Evolutionary conservation across 2,113 vertebrate species (phyloP), one percentile per base, ranked within the genome.

Genomic region (Bufo gargarizans): DNA sequence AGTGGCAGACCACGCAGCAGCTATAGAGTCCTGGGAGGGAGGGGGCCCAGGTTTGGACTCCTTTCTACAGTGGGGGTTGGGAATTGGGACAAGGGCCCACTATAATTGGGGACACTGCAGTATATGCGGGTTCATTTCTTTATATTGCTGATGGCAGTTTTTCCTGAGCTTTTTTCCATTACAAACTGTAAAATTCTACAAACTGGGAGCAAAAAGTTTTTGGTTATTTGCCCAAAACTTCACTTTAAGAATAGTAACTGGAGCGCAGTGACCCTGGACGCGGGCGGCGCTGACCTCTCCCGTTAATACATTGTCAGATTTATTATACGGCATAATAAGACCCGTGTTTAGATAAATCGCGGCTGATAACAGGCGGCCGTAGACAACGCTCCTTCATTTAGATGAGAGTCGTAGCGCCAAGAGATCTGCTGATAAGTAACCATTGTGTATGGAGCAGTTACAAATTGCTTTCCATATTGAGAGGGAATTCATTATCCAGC

Each of bases 361-460:
- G 59, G 55, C 80, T 50, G 61, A 67, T 82, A 82, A 67, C 43
- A 50, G 80, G 3, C 56, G 56, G 56, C 56, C 8, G 10, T 12
- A 58, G 56, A 58, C 33, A 33, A 58, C 12, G 55, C n/a, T 43
- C 22, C 14, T 81, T 61, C 58, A 14, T 45, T 45, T 17, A 17
- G 56, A 61, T 9, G 79, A 22, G 59, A n/a, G 14, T 3, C 45
- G 56, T 3, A 58, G 56, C 9, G 13, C 56, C 56, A 58, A 19
- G 80, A 82, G 43, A 65, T 82, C 12, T 65, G 55, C 78, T 58
- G 58, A 82, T 82, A 47, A 49, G 45, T 65, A 49, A 8, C 59
- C 67, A 67, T 82, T 82, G 80, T 67, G 12, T 13, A 50, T 14
- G 16, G 17, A 50, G 14, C 47, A 49, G 12, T 50, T 82, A 63